Conservation (phyloP, 2,888 invertebrate species). For the Hydraecia micacea region DNA sequence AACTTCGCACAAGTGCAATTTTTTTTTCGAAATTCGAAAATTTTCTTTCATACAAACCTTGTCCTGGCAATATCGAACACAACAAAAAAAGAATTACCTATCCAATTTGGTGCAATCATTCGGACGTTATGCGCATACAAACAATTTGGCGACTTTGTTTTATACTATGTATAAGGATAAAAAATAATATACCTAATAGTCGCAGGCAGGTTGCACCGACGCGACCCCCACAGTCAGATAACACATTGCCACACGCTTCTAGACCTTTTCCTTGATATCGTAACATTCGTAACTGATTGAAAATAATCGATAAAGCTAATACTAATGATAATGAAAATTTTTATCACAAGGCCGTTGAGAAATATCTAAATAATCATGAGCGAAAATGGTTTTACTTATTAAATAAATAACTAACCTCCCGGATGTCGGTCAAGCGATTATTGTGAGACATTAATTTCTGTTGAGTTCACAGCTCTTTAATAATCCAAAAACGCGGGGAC, state of each 20-base stretch:
- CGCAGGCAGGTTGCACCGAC: not conserved
- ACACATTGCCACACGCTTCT: constrained; percentile 10
- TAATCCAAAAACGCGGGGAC: too few species aligned
- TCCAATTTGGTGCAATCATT: too few species aligned
- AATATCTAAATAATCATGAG: constrained; percentile 5
- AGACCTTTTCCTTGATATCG: constrained; percentile 14
- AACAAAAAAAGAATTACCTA: too few species aligned
- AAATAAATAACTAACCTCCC: not conserved
- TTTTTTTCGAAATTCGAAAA: too few species aligned
- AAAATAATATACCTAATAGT: not conserved
- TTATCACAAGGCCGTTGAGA: constrained; percentile 38
- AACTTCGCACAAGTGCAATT: too few species aligned
- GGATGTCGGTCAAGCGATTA: constrained; percentile 18
- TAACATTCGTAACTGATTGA: constrained; percentile 2
- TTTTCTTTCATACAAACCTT: too few species aligned
- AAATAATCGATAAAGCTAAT: constrained; percentile 37
- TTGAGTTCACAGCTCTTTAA: not conserved
- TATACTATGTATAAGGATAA: too few species aligned
- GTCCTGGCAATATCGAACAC: too few species aligned
- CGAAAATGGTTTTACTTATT: not conserved
- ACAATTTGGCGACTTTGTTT: too few species aligned
- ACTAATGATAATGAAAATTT: constrained; percentile 20
- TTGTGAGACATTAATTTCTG: not conserved
- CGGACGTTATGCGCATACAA: too few species aligned
- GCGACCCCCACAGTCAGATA: constrained; percentile 22